Base-by-base conservation (phyloP, 2,888 invertebrate species). In the Leptogaster cylindrica region DNA sequence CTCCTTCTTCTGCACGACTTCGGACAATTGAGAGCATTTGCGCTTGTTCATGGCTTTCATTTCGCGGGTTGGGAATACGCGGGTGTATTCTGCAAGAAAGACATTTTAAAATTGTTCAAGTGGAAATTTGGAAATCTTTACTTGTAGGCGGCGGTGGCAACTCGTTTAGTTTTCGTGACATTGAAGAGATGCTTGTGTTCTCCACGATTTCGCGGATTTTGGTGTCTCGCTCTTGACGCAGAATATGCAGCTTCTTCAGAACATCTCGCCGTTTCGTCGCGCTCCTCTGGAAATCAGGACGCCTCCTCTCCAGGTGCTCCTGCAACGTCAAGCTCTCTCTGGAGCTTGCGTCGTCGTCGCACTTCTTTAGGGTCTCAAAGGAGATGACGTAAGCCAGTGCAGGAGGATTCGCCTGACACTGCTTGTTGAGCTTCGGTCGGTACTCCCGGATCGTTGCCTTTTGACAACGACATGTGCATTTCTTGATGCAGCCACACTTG, bases 1-100 rank as follows among this genome's bases (percentile, higher is more conserved):
- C 52, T 86, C 84, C 71, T 85, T 85, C 74, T 87, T 89, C 68
- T 84, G 84, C 68, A 87, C 81, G 2, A 91, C 89, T 82, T 93
- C 92, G 0, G 90, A 88, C 68, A 92, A 79, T 20, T 86, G 86
- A 74, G 86, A 84, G 77, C 90, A 92, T 70, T 88, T 84, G 74
- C 83, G 84, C 68, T 83, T 84, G 3, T 86, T 86, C 70, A 86
- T 79, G 27, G 83, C 81, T 74, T 84, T 86, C 84, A 89, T 86
- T 76, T 87, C 84, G 73, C 82, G 82, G 8, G 85, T 82, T 50
- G 82, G 79, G 71, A 85, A 83, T 39, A 86, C 76, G 69, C 84
- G 82, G 63, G 78, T 79, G 66, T 82, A 79, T 50, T 79, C 83
- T 83, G 70, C 31, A 76, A 75, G 55, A 41, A 58, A 36, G 27